Base-by-base conservation (phyloP, 2,888 invertebrate genomes). In the Seira musarum region DNA sequence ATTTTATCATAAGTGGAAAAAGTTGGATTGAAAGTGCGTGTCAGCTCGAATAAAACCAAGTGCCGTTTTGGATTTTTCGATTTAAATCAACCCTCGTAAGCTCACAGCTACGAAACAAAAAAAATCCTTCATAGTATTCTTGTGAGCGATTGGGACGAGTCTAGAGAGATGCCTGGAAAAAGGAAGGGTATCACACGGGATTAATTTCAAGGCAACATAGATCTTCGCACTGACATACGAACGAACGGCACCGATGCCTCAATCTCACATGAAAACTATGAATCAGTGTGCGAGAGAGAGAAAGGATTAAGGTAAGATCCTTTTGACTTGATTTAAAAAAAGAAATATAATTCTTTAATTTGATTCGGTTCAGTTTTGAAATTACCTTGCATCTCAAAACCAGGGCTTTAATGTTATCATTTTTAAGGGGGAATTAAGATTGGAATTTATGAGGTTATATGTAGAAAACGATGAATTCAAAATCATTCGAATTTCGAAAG, bases 251-350 rank as follows among this genome's bases (percentile, higher is more conserved):
- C n/a, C 60, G 24, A 10, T 40, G 13, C 40, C 40, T 40, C 40
- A 40, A 13, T 8, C 13, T 40, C 40, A 8, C 40, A 5, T 40
- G 6, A 5, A 13, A 40, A 40, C 13, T 8, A 40, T 13, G 40
- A 40, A 40, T 40, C 40, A 5, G 40, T 8, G 40, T 8, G 40
- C 40, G 40, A 72, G 79, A 79, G 67, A 73, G 73, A n/a, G 69
- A 66, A 79, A 69, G 79, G 79, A 67, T 79, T 79, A 79, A 69
- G 79, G 79, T 19, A 25, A 73, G 79, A 79, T 79, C 79, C 79
- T 68, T 68, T 73, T 79, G 72, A 79, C 73, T 79, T 79, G 72
- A n/a, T n/a, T n/a, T n/a, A 40, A 67, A 77, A 71, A 77, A 67
- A n/a, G 70, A 21, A 76, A n/a, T n/a, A 78, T 79, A 68, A 73